Percentiles rank a stretch among this genome's conserved stretches.
phyloP scores from a whole-genome alignment of 2,113 vertebrate genomes.

The Piprites chloris region DNA sequence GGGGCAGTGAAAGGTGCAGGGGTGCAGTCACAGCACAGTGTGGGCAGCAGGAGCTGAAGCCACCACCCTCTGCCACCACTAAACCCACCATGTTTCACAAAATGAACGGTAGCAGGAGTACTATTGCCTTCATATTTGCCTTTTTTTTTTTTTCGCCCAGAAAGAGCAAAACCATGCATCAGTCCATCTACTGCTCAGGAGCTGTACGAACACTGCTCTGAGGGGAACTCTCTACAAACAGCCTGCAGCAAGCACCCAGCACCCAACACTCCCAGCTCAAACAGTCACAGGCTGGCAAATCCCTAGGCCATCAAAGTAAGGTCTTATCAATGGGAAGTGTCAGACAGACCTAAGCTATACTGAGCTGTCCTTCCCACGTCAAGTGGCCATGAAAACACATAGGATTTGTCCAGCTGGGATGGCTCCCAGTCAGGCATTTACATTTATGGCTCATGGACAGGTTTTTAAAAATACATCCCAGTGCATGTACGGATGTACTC shows the following conservation, averaged over 20 bases:
- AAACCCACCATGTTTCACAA: neutral
- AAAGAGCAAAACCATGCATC: neutral
- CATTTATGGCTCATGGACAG: neutral
- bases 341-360: neutral
- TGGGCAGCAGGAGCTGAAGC: neutral
- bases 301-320: neutral
- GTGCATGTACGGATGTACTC: neutral
- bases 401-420: conserved; percentile 4
- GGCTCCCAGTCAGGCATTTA: neutral
- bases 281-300: neutral
- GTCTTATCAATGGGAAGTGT: neutral
- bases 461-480: conserved; percentile 33
- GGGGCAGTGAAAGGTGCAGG: neutral
- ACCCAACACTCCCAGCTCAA: neutral
- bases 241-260: neutral
- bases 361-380: neutral
- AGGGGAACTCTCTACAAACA: neutral
- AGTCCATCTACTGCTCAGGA: neutral
- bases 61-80: neutral
- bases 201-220: neutral
- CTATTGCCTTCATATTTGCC: neutral
- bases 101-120: neutral
- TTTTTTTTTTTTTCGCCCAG: neutral
- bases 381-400: neutral
- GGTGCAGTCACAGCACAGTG: neutral